These are phyloP conservation scores for Polypedilum pembai DNA, from an alignment of 1,140 invertebrate species.

Conservation along the genomic window DNA sequence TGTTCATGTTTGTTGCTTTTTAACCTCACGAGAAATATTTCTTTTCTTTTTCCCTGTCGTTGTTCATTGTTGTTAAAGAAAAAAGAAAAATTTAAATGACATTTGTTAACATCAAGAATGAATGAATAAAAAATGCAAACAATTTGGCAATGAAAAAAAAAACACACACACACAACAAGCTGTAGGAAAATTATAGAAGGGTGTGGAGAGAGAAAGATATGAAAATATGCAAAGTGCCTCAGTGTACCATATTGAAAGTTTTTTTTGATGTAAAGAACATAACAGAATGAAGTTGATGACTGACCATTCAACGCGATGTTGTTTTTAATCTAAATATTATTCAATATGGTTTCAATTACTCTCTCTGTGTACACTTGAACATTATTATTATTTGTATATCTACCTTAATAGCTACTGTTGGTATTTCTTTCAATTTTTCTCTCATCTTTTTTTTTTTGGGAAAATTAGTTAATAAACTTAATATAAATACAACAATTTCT, in stretches of 20 bases:
- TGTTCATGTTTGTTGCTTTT: conserved; percentile 1
- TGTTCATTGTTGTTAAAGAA: neutral
- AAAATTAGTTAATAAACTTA: conserved; percentile 27
- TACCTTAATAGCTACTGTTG: neutral
- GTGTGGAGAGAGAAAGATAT: neutral
- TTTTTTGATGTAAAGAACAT: conserved; percentile 3
- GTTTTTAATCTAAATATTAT: conserved; percentile 20
- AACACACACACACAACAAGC: neutral
- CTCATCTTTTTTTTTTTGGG: conserved; percentile 5
- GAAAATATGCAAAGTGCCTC: neutral
- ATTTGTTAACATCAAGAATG: neutral
- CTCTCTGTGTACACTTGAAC: neutral
- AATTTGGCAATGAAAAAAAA: conserved; percentile 19
- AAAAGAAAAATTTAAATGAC: conserved; percentile 13
- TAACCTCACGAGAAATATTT: neutral
- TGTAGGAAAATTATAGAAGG: neutral
- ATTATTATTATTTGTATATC: neutral
- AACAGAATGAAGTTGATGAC: neutral
- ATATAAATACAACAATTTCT: conserved; percentile 20
- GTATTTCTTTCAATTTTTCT: conserved; percentile 14
- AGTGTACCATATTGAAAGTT: neutral
- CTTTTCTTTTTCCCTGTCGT: neutral
- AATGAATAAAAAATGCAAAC: conserved; percentile 13
- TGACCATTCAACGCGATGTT: neutral
- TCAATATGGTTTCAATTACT: conserved; percentile 26